Base-by-base conservation (phyloP, 2,113 vertebrate species). In the Vimba vimba region DNA sequence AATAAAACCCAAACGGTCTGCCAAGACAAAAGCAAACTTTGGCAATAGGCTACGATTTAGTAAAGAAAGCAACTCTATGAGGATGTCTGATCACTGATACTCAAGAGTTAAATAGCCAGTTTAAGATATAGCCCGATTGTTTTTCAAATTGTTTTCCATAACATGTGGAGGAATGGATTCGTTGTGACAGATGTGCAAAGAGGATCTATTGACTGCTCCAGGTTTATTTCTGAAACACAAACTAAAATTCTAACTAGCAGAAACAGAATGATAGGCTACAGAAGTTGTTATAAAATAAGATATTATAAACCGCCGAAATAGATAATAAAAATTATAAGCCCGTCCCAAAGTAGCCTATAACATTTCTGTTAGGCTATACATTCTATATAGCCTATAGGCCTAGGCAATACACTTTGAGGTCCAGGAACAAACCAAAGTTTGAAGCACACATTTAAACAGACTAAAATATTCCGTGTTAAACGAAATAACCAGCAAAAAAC, bases 1-100 rank as follows among this genome's bases (percentile, higher is more conserved):
- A 60, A 59, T 27, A 60, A 75, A 75, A 23, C 55, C 36, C 52
- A 57, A 84, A 30, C 52, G 55, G 55, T 27, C 17, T 60, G 83
- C 83, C 74, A 66, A 77, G 59, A 85, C 83, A 52, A 85, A 77
- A 52, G 59, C 71, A 64, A 76, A 84, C 83, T 76, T 47, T 60
- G 57, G 57, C 74, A 64, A 77, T 27, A 33, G 33, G 33, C 33
- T 33, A 6, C 17, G 57, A 77, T 36, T 76, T 10, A n/a, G 55
- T 62, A 60, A 64, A 60, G 36, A 62, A 27, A 19, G 9, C 5
- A 23, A 75, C 50, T 43, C 78, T 15, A 36, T 19, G 36, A 47
- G 23, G 39, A 80, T 11, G 60, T 30, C 39, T 45, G 59, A 39
- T 47, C 79, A 11, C 11, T 39, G 27, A 43, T 27, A 33, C 52